These are phyloP conservation scores for Carabus problematicus DNA, from an alignment of 2,888 invertebrate species.

Conservation along the genomic window DNA sequence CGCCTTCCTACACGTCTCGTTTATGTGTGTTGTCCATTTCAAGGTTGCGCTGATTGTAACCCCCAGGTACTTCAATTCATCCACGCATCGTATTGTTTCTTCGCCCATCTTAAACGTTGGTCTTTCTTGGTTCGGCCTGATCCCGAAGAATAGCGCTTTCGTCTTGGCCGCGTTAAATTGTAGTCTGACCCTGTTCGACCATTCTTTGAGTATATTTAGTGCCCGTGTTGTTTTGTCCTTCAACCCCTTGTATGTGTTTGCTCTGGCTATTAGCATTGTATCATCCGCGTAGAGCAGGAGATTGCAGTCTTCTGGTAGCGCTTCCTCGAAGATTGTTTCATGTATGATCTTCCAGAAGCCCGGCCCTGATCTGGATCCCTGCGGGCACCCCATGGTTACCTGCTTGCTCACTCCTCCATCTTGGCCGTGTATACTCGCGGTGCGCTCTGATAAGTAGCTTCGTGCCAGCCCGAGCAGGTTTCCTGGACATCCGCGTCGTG, in stretches of 20 bases:
- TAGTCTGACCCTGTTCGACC: neutral
- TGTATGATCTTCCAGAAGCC: conserved; percentile 39
- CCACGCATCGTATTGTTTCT: too few relatives aligned
- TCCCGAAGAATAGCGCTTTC: conserved; percentile 38
- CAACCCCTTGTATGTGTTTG: conserved; percentile 3
- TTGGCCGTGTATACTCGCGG: neutral
- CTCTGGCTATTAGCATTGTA: conserved; percentile 15
- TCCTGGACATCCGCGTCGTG: conserved; percentile 41
- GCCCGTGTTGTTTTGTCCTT: conserved; percentile 5
- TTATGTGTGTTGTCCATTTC: conserved; percentile 18
- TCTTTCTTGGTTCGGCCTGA: conserved; percentile 25
- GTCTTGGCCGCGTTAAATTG: conserved; percentile 38
- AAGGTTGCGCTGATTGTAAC: conserved; percentile 28
- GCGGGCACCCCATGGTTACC: conserved; percentile 33
- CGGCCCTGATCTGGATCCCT: conserved; percentile 41
- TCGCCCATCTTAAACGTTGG: conserved; percentile 34
- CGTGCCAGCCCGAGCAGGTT: conserved; percentile 28
- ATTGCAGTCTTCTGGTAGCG: conserved; percentile 25
- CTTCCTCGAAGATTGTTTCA: conserved; percentile 19
- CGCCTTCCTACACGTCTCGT: neutral
- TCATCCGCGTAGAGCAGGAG: neutral
- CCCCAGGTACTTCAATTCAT: too few relatives aligned
- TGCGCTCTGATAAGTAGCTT: conserved; percentile 10
- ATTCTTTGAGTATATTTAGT: conserved; percentile 3
- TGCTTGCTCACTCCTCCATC: neutral